Evolutionary conservation across 2,888 invertebrate genomes (phyloP).

Genomic region (Hermaeophaga mercurialis): DNA sequence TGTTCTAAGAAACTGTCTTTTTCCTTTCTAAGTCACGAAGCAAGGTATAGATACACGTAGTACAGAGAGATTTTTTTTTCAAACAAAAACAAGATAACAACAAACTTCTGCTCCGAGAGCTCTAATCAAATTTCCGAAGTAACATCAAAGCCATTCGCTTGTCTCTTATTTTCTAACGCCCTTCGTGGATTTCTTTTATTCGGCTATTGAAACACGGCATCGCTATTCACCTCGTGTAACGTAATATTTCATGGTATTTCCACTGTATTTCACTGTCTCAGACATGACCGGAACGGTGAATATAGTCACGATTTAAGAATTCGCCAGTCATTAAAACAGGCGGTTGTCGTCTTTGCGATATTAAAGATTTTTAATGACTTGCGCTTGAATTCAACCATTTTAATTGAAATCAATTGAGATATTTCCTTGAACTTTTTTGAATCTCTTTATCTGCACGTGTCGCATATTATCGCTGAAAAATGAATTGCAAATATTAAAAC

Average conservation of each 20-base stretch:
- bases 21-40: too few relatives aligned
- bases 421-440: not conserved
- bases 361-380: slow-evolving; percentile 12
- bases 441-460: too few relatives aligned
- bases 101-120: slow-evolving; percentile 8
- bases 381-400: slow-evolving; percentile 5
- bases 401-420: slow-evolving; percentile 8
- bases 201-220: not conserved
- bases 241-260: slow-evolving; percentile 12
- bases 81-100: slow-evolving; percentile 13
- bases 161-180: slow-evolving; percentile 6
- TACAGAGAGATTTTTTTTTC: not conserved
- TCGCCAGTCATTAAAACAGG: slow-evolving; percentile 9
- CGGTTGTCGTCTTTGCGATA: not conserved
- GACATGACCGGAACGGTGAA: slow-evolving; percentile 11
- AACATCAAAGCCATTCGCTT: slow-evolving; percentile 12
- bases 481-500: too few relatives aligned
- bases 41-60: not conserved
- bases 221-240: slow-evolving; percentile 13
- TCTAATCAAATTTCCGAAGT: slow-evolving; percentile 10
- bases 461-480: too few relatives aligned
- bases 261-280: slow-evolving; percentile 8
- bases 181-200: slow-evolving; percentile 10
- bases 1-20: too few relatives aligned
- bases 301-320: slow-evolving; percentile 10